Evolutionary conservation across 2,888 invertebrate genomes (phyloP).

Genomic region (Lepidochrysops patricia): DNA sequence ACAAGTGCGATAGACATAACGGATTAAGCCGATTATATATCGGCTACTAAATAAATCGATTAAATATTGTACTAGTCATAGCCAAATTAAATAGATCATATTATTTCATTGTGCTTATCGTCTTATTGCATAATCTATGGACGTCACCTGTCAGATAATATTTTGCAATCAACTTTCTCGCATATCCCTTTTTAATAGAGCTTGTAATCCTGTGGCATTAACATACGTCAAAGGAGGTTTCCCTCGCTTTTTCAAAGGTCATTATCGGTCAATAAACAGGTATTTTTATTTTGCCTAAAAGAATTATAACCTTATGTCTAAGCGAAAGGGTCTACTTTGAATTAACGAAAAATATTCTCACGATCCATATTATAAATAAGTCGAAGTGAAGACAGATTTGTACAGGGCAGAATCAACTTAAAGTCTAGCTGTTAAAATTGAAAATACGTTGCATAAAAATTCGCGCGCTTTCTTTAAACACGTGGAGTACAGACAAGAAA

Average conservation of each 20-base stretch:
- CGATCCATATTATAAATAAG: constrained; percentile 30
- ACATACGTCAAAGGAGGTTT: constrained; percentile 19
- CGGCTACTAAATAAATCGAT: background rate
- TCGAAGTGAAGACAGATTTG: constrained; percentile 17
- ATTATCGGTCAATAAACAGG: constrained; percentile 63
- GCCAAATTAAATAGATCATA: constrained; percentile 8
- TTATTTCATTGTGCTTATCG: constrained; percentile 5
- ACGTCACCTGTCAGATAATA: constrained; percentile 19
- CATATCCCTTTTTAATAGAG: background rate
- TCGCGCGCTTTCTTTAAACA: constrained; percentile 28
- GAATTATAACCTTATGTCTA: background rate
- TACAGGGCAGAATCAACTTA: constrained; percentile 15
- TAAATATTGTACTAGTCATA: background rate
- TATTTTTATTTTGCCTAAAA: constrained; percentile 30
- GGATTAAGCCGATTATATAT: no score
- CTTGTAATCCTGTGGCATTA: background rate
- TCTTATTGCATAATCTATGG: constrained; percentile 19
- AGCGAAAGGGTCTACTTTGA: constrained; percentile 19
- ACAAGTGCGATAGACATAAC: no score
- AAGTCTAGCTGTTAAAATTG: background rate
- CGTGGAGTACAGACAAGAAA: constrained; percentile 19
- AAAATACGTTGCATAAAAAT: constrained; percentile 16
- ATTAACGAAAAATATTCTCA: constrained; percentile 26
- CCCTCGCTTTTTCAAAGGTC: constrained; percentile 51
- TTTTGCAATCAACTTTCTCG: background rate